Conservation (phyloP, 2,888 invertebrate species). For the Polyommatus iphigenia region DNA sequence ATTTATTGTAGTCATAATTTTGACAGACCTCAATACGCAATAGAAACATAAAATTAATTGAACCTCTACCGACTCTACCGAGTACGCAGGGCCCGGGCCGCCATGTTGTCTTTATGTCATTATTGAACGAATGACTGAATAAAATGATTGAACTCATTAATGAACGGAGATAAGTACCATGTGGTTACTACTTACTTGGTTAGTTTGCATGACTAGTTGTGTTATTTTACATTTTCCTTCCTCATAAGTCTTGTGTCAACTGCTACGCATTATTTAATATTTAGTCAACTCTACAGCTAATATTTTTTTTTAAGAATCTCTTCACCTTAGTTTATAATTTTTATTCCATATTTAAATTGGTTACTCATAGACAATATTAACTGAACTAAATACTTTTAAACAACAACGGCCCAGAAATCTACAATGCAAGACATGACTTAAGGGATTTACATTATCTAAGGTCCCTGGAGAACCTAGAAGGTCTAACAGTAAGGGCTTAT, state of each 20-base stretch:
- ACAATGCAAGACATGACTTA: neutral
- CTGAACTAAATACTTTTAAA: neutral
- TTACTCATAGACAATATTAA: neutral
- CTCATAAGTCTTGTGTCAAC: neutral
- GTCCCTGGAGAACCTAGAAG: conserved; percentile 11
- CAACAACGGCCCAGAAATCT: neutral
- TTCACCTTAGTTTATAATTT: too few relatives aligned
- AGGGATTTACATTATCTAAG: conserved; percentile 12
- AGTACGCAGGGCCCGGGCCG: neutral
- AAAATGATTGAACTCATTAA: conserved; percentile 9
- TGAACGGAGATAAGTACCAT: neutral
- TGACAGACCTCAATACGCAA: neutral
- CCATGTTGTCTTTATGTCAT: neutral
- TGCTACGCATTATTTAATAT: too few relatives aligned
- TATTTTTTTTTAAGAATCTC: too few relatives aligned
- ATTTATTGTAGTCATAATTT: neutral
- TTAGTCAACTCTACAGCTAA: too few relatives aligned
- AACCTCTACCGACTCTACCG: neutral
- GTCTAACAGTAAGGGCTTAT: conserved; percentile 22
- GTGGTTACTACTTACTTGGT: too few relatives aligned
- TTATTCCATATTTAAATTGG: neutral
- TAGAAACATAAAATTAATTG: conserved; percentile 16
- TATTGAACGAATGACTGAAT: neutral
- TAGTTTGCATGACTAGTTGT: too few relatives aligned
- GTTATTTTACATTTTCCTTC: neutral